These are phyloP conservation scores for Carpatolechia fugitivella DNA, from an alignment of 2,888 invertebrate genomes.

Conservation along the genomic window DNA sequence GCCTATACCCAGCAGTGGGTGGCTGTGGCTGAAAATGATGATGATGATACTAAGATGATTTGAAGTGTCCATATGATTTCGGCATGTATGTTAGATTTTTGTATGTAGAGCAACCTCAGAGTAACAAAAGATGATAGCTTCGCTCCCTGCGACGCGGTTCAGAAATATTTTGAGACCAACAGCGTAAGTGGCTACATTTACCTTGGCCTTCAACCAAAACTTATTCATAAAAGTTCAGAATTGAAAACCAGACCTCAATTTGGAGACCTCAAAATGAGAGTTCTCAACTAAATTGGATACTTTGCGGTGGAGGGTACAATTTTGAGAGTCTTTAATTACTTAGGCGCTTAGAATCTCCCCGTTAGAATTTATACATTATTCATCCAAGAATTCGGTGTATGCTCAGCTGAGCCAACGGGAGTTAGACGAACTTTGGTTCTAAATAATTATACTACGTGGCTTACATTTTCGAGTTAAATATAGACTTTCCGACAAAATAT, in stretches of 20 bases:
- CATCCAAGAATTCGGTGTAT: slow-evolving; percentile 5
- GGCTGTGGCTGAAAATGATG: no score
- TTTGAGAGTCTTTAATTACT: slow-evolving; percentile 13
- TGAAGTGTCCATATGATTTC: no score
- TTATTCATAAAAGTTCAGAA: slow-evolving; percentile 14
- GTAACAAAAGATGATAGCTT: no score
- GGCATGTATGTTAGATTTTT: no score
- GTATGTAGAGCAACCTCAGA: no score
- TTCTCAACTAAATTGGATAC: slow-evolving; percentile 11
- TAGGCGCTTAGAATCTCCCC: neutral
- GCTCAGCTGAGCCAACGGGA: neutral
- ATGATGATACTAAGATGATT: no score
- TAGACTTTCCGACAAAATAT: neutral
- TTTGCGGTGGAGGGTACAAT: slow-evolving; percentile 12
- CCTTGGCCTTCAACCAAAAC: slow-evolving; percentile 19
- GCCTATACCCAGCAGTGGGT: no score
- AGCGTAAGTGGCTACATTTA: slow-evolving; percentile 17
- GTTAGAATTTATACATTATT: slow-evolving; percentile 9
- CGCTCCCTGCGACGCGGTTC: no score
- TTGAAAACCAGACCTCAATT: slow-evolving; percentile 15
- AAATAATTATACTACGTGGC: neutral
- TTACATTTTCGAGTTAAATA: no score
- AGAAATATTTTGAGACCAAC: no score
- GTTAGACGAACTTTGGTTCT: neutral
- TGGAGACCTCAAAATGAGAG: slow-evolving; percentile 11